Conservation (phyloP, 2,113 vertebrate genomes). For the Danionella cerebrum region DNA sequence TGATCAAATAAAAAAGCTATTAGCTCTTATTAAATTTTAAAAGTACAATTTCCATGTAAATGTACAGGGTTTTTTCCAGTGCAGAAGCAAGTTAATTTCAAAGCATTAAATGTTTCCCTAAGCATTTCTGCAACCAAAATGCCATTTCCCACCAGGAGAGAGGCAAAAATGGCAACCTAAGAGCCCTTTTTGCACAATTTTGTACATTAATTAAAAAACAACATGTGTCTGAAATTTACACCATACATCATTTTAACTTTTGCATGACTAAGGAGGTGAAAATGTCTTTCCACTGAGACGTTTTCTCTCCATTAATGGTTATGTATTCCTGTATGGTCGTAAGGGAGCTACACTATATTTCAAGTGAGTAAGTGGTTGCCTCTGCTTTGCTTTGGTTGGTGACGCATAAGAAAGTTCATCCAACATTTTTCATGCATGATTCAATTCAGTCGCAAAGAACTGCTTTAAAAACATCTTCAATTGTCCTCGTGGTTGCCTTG, state of each 20-base stretch:
- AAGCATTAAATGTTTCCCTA: too few relatives aligned
- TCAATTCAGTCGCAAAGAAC: conserved; percentile 20
- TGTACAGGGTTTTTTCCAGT: too few relatives aligned
- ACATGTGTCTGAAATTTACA: neutral
- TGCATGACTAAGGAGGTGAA: conserved; percentile 20
- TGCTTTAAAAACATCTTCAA: conserved; percentile 18
- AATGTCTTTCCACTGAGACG: conserved; percentile 15
- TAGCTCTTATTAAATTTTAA: too few relatives aligned
- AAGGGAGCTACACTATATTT: conserved; percentile 21
- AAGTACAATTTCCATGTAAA: too few relatives aligned
- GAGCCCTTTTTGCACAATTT: neutral
- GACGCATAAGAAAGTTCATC: conserved; percentile 6
- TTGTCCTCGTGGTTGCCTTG: neutral
- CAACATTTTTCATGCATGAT: conserved; percentile 33
- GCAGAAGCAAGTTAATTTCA: too few relatives aligned
- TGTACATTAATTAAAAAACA: neutral
- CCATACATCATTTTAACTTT: neutral
- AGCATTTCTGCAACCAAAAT: too few relatives aligned
- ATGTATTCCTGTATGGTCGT: conserved; percentile 27
- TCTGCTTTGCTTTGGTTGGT: conserved; percentile 27
- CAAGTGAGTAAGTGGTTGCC: conserved; percentile 14
- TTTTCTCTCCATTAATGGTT: conserved; percentile 36
- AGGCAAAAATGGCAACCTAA: too few relatives aligned
- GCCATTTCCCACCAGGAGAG: too few relatives aligned
- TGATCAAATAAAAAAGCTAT: too few relatives aligned